Evolutionary conservation across 2,113 vertebrate genomes (phyloP), one percentile per base, ranked within the genome.

Genomic region (Rafetus swinhoei): DNA sequence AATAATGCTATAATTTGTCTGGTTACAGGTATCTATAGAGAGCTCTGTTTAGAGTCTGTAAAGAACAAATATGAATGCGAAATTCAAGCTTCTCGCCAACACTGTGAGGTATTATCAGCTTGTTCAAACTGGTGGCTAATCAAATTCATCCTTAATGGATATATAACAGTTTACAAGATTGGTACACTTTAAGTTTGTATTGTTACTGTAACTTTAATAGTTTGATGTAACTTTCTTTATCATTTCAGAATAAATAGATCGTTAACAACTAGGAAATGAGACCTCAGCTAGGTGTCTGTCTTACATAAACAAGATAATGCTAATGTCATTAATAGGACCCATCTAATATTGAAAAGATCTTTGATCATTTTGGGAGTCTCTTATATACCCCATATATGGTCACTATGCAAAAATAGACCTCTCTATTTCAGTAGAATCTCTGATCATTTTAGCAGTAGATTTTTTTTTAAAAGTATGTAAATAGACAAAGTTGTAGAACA

Each of bases 41-140:
- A 99, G 93, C 98, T 99, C 94, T 99, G 99, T 94, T 98, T 99
- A 98, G 99, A 99, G 93, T 99, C 99, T 19, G 99, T 99, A 97
- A 99, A 99, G 98, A 99, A 99, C 98, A 99, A 99, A 94, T 99
- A 99, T 7, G 99, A 99, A 97, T 99, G 99, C 98, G 99, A 99
- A 98, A 99, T 99, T 97, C 99, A 99, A 98, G 99, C 99, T 77
- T 99, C 99, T 83, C 99, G 99, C 89, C 99, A 99, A 92, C 99
- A 99, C 96, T 99, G 99, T 98, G 99, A 99, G 99, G 99, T 99
- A 98, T 98, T 95, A 87, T 94, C 81, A 93, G 57, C 82, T 97
- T 82, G 94, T 88, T 96, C 90, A 89, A 79, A 27, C 90, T 25
- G 52, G 86, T 95, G 96, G 79, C 77, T 96, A 56, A 95, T 94